Evolutionary conservation across 1,140 invertebrate genomes (phyloP).

Genomic region (Drosophila santomea): DNA sequence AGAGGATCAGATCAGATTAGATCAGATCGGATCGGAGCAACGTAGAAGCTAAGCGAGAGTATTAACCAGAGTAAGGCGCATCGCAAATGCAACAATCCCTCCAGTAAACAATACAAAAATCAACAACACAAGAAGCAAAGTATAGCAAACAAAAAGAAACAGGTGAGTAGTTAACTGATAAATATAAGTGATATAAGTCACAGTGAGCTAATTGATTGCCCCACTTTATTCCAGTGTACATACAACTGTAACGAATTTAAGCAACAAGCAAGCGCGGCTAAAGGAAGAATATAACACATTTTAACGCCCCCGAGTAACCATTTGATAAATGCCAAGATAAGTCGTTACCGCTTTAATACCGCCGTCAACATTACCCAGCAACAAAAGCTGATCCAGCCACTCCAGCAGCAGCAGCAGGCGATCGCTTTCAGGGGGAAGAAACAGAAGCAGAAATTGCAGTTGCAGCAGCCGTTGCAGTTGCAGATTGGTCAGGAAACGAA

Average conservation of each 20-base stretch:
- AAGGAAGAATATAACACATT: conserved; percentile 1
- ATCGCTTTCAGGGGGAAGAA: conserved; percentile 18
- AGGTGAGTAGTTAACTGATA: conserved; percentile 35
- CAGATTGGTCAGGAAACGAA: conserved; percentile 21
- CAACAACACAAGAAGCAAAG: not conserved
- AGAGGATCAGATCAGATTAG: conserved; percentile 11
- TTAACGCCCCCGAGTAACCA: conserved; percentile 9
- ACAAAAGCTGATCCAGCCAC: conserved; percentile 48
- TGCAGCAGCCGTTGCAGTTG: conserved; percentile 27
- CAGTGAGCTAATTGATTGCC: conserved; percentile 11
- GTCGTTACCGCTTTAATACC: conserved; percentile 71
- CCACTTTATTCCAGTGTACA: conserved; percentile 58
- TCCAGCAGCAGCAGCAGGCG: conserved; percentile 49
- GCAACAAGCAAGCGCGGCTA: conserved; percentile 7
- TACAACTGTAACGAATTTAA: conserved; percentile 73
- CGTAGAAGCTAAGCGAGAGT: conserved; percentile 80
- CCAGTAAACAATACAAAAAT: conserved; percentile 58
- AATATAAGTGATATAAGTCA: not conserved
- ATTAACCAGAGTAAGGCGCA: conserved; percentile 56
- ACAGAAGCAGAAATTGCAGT: conserved; percentile 1
- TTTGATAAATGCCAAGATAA: conserved; percentile 73
- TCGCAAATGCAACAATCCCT: conserved; percentile 73
- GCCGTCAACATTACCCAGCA: conserved; percentile 73
- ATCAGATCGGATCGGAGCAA: conserved; percentile 37
- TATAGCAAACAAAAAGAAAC: conserved; percentile 22